phyloP scores from a whole-genome alignment of 2,888 invertebrate species.

The Dicranocentrus wangi region DNA sequence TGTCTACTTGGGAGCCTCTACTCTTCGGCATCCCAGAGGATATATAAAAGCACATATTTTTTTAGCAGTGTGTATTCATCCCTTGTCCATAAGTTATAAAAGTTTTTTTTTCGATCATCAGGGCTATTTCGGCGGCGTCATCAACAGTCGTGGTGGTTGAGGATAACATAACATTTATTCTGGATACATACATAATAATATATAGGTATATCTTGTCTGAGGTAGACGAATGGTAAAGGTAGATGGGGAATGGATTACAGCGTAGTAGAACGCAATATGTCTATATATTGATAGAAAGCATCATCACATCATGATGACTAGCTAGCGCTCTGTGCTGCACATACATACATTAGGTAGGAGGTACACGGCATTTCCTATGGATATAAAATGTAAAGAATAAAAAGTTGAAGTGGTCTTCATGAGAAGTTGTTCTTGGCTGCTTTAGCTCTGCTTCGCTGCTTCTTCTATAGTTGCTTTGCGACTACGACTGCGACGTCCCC shows the following conservation, averaged over 20 bases:
- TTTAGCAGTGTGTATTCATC: not conserved
- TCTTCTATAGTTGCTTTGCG: slow-evolving; percentile 40
- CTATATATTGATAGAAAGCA: slow-evolving; percentile 7
- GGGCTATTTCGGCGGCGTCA: slow-evolving; percentile 5
- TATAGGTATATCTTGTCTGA: not conserved
- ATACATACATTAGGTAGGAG: not conserved
- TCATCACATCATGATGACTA: not conserved
- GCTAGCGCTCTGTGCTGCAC: too few species aligned
- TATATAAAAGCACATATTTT: not conserved
- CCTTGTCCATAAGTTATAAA: not conserved
- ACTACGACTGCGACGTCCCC: slow-evolving; percentile 66
- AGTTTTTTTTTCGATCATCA: slow-evolving; percentile 3
- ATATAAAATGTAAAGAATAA: slow-evolving; percentile 20
- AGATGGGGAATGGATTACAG: slow-evolving; percentile 18
- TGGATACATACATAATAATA: slow-evolving; percentile 25
- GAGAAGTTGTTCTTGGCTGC: slow-evolving; percentile 51
- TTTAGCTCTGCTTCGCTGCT: slow-evolving; percentile 30
- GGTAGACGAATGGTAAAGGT: slow-evolving; percentile 20
- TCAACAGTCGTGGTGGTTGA: not conserved
- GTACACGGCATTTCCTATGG: not conserved
- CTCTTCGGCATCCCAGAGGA: not conserved
- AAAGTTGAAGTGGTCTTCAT: slow-evolving; percentile 55
- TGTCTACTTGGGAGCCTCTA: not conserved
- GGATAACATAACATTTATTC: slow-evolving; percentile 24
- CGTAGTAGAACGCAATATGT: not conserved